Conservation (phyloP, 1,140 invertebrate genomes). For the Caenorhabditis remanei region DNA sequence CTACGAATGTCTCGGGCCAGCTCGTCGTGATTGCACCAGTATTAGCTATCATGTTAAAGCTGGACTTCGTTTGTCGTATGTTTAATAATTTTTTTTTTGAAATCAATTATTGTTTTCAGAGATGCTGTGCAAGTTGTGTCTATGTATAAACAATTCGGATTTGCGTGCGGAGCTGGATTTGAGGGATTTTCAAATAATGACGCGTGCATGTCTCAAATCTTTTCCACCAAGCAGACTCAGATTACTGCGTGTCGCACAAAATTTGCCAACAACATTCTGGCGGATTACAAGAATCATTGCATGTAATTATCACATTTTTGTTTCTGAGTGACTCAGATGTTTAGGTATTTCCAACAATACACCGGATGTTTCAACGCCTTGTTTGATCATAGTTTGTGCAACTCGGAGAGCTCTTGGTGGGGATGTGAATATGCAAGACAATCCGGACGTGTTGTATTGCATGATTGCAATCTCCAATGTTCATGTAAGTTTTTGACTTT, state of each 20-base stretch:
- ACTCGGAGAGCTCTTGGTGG: conserved; percentile 53
- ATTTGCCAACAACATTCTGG: conserved; percentile 40
- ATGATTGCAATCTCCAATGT: conserved; percentile 50
- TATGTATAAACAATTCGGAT: conserved; percentile 60
- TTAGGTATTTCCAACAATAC: conserved; percentile 47
- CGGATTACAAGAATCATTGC: conserved; percentile 59
- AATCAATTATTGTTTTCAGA: background rate
- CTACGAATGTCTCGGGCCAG: conserved; percentile 51
- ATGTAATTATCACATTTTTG: background rate
- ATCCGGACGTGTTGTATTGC: conserved; percentile 13
- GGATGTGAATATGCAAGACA: conserved; percentile 62
- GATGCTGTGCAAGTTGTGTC: conserved; percentile 53
- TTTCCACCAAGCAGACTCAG: conserved; percentile 10
- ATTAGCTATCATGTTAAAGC: conserved; percentile 47
- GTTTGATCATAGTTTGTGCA: conserved; percentile 26
- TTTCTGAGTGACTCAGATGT: background rate
- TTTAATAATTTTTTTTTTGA: background rate
- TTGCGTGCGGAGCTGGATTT: conserved; percentile 59
- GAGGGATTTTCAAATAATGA: conserved; percentile 57
- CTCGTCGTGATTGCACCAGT: conserved; percentile 18
- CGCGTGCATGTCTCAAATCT: conserved; percentile 48
- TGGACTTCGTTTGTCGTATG: conserved; percentile 31
- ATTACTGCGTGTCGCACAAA: conserved; percentile 17
- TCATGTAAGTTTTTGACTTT: conserved; percentile 28
- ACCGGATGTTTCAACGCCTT: conserved; percentile 48